Percentiles rank a stretch among this genome's conserved stretches.
Evolutionary conservation across 1,140 invertebrate species (phyloP).

Genomic region (Mactra quadrangularis): DNA sequence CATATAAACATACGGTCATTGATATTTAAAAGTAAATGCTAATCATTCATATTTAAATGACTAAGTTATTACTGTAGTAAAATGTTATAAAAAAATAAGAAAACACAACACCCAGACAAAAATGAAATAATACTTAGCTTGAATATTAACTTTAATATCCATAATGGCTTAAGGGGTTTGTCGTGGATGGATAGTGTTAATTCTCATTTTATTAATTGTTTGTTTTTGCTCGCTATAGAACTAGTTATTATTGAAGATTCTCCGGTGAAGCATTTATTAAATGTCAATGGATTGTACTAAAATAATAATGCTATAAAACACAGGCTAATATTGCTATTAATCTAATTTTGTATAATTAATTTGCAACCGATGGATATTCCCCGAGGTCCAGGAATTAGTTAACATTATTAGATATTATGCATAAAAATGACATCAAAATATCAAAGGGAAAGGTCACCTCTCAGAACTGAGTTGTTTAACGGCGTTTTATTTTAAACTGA

Average conservation of each 20-base stretch:
- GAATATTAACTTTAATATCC: conserved; percentile 30
- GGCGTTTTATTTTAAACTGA: background rate
- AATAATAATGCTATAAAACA: conserved; percentile 36
- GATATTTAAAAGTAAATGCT: too few relatives aligned
- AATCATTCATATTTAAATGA: too few relatives aligned
- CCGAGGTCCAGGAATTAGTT: conserved; percentile 49
- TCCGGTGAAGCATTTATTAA: conserved; percentile 32
- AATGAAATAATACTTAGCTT: background rate
- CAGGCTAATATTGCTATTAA: conserved; percentile 36
- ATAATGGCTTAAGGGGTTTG: conserved; percentile 8
- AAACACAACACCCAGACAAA: too few relatives aligned
- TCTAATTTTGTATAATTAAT: conserved; percentile 56
- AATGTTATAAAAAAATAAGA: too few relatives aligned
- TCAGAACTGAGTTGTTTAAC: background rate
- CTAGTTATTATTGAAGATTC: conserved; percentile 5
- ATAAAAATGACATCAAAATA: conserved; percentile 43
- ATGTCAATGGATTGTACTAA: conserved; percentile 22
- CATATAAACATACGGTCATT: too few relatives aligned
- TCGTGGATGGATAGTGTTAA: background rate
- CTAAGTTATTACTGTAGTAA: too few relatives aligned
- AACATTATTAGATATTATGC: conserved; percentile 54
- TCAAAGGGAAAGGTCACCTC: conserved; percentile 38
- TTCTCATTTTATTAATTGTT: conserved; percentile 8
- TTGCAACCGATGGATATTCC: conserved; percentile 13
- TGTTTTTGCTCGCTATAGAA: conserved; percentile 16